These are phyloP conservation scores for Aegithalos caudatus DNA, from an alignment of 2,113 vertebrate species.

Conservation along the genomic window DNA sequence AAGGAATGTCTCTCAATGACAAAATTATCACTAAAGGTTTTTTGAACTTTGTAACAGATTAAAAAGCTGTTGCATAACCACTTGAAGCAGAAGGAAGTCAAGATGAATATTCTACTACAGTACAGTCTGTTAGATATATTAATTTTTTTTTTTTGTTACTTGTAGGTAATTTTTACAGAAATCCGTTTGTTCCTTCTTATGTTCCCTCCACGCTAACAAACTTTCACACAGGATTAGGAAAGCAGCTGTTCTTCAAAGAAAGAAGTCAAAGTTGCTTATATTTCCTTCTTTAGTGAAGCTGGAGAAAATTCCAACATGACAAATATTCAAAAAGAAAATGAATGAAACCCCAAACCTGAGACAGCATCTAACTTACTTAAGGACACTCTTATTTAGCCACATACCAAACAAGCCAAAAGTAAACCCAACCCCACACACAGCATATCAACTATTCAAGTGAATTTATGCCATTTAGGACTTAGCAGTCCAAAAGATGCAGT, in stretches of 20 bases:
- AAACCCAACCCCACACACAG: neutral
- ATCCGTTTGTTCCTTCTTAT: neutral
- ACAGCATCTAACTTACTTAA: neutral
- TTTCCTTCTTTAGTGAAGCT: neutral
- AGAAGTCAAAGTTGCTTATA: neutral
- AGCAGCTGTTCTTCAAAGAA: neutral
- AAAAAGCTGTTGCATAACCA: neutral
- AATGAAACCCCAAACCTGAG: neutral
- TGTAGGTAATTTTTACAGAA: neutral
- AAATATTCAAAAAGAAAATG: neutral
- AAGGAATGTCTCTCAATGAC: neutral
- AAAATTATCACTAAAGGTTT: neutral
- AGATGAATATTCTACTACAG: neutral
- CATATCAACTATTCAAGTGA: neutral
- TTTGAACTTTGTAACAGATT: neutral
- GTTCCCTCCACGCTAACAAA: neutral
- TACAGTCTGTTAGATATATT: neutral
- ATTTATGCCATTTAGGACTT: neutral
- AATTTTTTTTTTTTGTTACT: neutral
- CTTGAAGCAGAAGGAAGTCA: neutral
- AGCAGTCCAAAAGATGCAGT: neutral
- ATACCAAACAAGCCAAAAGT: neutral
- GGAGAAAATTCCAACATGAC: neutral
- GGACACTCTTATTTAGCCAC: accelerated
- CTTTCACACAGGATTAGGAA: neutral